Conservation (phyloP, 2,797 vertebrate genomes). For the Dryobates pubescens region DNA sequence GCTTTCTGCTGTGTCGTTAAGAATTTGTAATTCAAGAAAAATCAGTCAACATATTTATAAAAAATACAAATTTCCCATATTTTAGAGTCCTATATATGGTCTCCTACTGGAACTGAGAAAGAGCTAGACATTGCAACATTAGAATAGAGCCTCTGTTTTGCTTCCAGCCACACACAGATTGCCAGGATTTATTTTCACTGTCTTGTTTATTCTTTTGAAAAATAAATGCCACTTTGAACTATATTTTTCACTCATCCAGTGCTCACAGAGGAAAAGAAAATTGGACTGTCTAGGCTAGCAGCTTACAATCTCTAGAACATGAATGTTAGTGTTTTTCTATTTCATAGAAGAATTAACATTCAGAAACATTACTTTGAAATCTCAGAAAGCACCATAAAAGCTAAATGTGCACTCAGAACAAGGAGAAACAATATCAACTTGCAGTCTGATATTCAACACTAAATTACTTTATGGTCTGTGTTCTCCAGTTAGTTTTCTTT, state of each 20-base stretch:
- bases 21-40: too few species aligned
- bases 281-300: background rate
- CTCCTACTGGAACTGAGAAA: background rate
- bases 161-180: background rate
- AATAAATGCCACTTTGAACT: background rate
- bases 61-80: background rate
- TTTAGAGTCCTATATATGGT: background rate
- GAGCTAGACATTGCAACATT: background rate
- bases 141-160: background rate
- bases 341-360: background rate
- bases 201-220: background rate
- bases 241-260: background rate
- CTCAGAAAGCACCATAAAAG: background rate
- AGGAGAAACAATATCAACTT: background rate
- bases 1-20: background rate
- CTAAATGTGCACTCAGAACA: background rate
- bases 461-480: background rate
- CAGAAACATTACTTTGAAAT: background rate
- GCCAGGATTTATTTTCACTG: background rate
- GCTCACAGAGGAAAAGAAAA: background rate
- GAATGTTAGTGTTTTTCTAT: background rate
- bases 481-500: slow-evolving; percentile 14
- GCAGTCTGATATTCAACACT: background rate
- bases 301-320: background rate
- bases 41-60: too few species aligned